Percentiles rank a stretch among this genome's conserved stretches.
Evolutionary conservation across 2,113 vertebrate genomes (phyloP).

Genomic region (Miniopterus natalensis): DNA sequence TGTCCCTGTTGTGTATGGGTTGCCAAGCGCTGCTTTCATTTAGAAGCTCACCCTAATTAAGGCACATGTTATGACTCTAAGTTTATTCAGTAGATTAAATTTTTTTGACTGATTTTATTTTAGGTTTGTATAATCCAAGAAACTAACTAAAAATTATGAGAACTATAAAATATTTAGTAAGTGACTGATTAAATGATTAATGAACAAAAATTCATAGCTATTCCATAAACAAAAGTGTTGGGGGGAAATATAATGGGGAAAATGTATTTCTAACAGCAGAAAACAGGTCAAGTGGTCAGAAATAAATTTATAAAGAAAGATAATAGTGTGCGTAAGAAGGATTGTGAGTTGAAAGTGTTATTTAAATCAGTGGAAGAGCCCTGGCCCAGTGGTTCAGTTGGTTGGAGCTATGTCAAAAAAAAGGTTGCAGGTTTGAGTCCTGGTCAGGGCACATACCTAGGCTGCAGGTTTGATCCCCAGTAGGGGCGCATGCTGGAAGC

Average conservation of each 20-base stretch:
- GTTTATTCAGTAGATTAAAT: not conserved
- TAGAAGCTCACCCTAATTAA: constrained; percentile 7
- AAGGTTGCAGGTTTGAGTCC: not conserved
- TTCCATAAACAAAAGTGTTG: not conserved
- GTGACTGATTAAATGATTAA: not conserved
- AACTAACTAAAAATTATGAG: not conserved
- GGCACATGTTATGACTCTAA: not conserved
- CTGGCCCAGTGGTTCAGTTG: not conserved
- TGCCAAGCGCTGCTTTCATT: not conserved
- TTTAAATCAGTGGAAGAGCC: not conserved
- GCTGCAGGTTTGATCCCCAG: not conserved
- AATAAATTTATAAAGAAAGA: not conserved
- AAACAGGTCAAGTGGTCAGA: not conserved
- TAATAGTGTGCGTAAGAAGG: not conserved
- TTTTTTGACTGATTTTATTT: not conserved
- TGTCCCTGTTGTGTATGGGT: not conserved
- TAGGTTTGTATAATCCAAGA: not conserved
- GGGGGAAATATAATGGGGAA: not conserved
- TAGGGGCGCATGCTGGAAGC: not conserved
- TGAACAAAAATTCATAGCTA: not conserved
- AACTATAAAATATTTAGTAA: not conserved
- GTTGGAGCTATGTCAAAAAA: not conserved
- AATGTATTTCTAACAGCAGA: not conserved
- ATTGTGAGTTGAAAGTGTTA: not conserved
- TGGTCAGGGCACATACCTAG: not conserved